Percentiles rank a stretch among this genome's conserved stretches.
phyloP scores from a whole-genome alignment of 2,797 vertebrate genomes.

The Danio albolineatus region DNA sequence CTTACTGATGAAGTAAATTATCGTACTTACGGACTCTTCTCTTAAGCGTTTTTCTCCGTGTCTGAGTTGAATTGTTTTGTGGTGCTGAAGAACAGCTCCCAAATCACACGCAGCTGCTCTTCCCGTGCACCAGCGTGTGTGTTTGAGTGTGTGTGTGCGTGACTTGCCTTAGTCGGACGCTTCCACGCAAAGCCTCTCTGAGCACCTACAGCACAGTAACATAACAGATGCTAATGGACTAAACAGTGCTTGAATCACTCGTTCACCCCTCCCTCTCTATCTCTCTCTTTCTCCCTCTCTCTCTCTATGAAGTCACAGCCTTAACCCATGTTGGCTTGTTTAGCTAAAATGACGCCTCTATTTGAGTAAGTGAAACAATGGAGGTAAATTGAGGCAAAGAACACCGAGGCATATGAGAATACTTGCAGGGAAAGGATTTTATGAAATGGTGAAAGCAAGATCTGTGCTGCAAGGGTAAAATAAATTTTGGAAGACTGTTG shows the following conservation, averaged over 20 bases:
- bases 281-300: not conserved
- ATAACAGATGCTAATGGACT: constrained; percentile 61
- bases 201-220: constrained; percentile 51
- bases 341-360: not conserved
- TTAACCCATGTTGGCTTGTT: constrained; percentile 29
- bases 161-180: constrained; percentile 7
- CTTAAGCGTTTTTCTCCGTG: constrained; percentile 35
- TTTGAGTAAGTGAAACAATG: constrained; percentile 8
- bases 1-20: constrained; percentile 13
- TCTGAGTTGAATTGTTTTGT: constrained; percentile 52
- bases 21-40: constrained; percentile 55
- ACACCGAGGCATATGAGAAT: not conserved
- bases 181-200: constrained; percentile 49
- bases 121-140: not conserved
- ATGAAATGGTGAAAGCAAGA: too few relatives aligned
- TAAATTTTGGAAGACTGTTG: too few relatives aligned
- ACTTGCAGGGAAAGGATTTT: too few relatives aligned
- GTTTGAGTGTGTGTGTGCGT: not conserved
- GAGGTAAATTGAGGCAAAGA: not conserved
- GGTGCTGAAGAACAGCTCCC: constrained; percentile 62
- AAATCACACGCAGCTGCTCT: constrained; percentile 48
- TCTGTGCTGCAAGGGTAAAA: too few relatives aligned
- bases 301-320: constrained; percentile 39
- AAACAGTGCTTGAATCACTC: constrained; percentile 39
- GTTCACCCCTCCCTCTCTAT: constrained; percentile 11